Evolutionary conservation across 2,888 invertebrate species (phyloP), one percentile per base, ranked within the genome.

Genomic region (Synanthedon formicaeformis): DNA sequence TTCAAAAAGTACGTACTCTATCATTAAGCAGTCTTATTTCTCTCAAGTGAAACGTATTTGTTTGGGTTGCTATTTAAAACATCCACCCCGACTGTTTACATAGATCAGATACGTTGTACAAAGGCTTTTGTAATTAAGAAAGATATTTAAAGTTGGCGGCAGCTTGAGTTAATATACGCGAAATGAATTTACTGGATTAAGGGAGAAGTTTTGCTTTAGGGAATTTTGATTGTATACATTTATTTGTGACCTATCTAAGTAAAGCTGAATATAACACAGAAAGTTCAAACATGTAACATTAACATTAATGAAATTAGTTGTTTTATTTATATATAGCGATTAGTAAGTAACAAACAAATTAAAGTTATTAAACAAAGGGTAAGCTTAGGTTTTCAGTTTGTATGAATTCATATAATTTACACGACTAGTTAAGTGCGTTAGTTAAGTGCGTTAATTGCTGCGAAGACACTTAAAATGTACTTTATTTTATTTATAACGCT

Each of bases 71-170:
- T 84, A 83, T 86, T 86, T 85, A 83, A 87, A 84, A 79, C 84
- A 84, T 86, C 81, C 80, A 73, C 82, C 79, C 79, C 81, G 81
- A 79, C 83, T 79, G 78, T 79, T 87, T 84, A 86, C 85, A 86
- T 86, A 86, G 86, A 86, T 86, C 86, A 85, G 86, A 85, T 86
- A 85, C 85, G 84, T 81, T 82, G 81, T 86, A 87, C 85, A 87
- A 87, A 87, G 83, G 86, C 81, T 86, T 86, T 84, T 83, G 85
- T 85, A 87, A 86, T 87, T 86, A 87, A 86, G 85, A 83, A 83
- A 85, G 84, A 85, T 86, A 85, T 84, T 85, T 85, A 82, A 86
- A 81, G 83, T 80, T 78, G 79, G 84, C 78, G 76, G 82, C 86
- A 83, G 86, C 85, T 87, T 83, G 84, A 76, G 75, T 82, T 84